These are phyloP conservation scores for Tanytarsus gracilentus DNA, from an alignment of 2,888 invertebrate genomes.

Conservation along the genomic window DNA sequence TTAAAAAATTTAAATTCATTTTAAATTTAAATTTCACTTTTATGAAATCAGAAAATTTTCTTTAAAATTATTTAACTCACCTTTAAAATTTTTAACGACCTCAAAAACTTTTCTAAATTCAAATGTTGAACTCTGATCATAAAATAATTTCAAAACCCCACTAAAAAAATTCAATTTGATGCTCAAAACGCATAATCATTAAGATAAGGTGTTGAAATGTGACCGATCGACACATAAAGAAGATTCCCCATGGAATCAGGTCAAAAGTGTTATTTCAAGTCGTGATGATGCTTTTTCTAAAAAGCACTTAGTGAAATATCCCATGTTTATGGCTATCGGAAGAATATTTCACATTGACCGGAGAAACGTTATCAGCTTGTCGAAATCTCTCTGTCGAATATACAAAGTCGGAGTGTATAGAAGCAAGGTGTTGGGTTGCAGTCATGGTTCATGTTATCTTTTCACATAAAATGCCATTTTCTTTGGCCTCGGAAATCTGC, in stretches of 20 bases:
- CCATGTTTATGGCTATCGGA: neutral
- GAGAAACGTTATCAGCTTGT: conserved; percentile 17
- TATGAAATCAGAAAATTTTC: no score
- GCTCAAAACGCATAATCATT: neutral
- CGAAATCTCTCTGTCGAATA: conserved; percentile 16
- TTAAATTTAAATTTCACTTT: no score
- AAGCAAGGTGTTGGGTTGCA: no score
- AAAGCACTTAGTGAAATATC: no score
- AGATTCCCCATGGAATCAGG: conserved; percentile 4
- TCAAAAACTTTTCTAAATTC: no score
- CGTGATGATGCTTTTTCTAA: conserved; percentile 1
- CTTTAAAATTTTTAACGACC: no score
- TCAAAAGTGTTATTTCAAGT: conserved; percentile 3
- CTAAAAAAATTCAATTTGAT: neutral
- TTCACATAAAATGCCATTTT: conserved; percentile 20
- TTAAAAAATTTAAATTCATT: no score
- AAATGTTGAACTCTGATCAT: no score
- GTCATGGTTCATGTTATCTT: conserved; percentile 23
- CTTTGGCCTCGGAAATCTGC: neutral
- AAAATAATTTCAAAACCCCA: no score
- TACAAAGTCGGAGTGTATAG: no score
- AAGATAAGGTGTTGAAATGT: neutral
- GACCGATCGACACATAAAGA: neutral
- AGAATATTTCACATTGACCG: neutral
- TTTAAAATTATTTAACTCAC: no score